Evolutionary conservation across 2,888 invertebrate species (phyloP).

Genomic region (Chrysotoxum bicinctum): DNA sequence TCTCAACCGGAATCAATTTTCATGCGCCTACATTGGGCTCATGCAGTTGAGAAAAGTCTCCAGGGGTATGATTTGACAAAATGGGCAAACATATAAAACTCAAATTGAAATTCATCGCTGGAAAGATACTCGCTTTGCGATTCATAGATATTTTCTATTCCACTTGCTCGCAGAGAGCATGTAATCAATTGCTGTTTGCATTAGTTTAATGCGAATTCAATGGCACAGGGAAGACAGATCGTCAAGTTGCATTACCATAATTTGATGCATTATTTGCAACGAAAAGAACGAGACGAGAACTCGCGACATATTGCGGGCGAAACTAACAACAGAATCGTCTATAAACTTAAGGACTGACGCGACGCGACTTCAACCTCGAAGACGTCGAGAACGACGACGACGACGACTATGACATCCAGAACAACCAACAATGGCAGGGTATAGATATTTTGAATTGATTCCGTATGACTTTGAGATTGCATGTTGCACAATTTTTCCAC

Average conservation of each 20-base stretch:
- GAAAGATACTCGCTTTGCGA: conserved; percentile 18
- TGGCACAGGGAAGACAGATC: conserved; percentile 58
- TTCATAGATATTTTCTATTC: conserved; percentile 11
- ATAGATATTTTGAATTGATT: conserved; percentile 50
- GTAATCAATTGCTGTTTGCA: conserved; percentile 65
- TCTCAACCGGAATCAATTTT: conserved; percentile 27
- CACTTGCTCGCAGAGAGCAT: neutral
- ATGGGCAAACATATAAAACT: conserved; percentile 62
- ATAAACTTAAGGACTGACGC: conserved; percentile 11
- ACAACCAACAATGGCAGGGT: conserved; percentile 55
- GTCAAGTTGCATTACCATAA: conserved; percentile 68
- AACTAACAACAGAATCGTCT: conserved; percentile 3
- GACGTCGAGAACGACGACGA: conserved; percentile 3
- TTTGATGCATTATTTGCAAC: conserved; percentile 54
- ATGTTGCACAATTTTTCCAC: conserved; percentile 47
- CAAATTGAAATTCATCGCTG: conserved; percentile 64
- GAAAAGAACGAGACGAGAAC: conserved; percentile 18
- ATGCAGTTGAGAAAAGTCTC: neutral
- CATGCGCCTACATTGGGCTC: neutral
- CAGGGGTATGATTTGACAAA: conserved; percentile 54
- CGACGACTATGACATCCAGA: conserved; percentile 32
- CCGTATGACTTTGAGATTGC: conserved; percentile 31
- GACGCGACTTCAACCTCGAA: neutral
- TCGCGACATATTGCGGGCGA: conserved; percentile 57
- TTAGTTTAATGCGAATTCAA: conserved; percentile 56